phyloP scores from a whole-genome alignment of 2,888 invertebrate species.

The Amphipyra berbera region DNA sequence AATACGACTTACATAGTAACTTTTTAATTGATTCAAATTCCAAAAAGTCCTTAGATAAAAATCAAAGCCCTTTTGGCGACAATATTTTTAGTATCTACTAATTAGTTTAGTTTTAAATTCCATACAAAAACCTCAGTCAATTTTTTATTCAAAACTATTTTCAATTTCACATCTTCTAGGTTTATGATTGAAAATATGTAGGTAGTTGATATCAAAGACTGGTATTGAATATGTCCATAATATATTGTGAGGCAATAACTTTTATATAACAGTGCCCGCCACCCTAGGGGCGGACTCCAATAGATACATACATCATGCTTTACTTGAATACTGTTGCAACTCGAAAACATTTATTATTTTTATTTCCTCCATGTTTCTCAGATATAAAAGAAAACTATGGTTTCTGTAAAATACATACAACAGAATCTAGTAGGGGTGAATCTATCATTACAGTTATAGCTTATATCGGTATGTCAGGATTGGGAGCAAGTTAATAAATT shows the following conservation, averaged over 20 bases:
- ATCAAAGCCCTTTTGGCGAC: too few relatives aligned
- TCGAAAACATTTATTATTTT: slow-evolving; percentile 2
- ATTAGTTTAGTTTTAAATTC: neutral
- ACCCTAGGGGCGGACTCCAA: neutral
- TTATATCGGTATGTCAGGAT: too few relatives aligned
- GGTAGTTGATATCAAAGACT: neutral
- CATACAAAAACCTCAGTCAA: neutral
- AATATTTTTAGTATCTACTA: too few relatives aligned
- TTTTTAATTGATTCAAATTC: too few relatives aligned
- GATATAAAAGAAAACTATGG: too few relatives aligned
- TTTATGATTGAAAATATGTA: neutral
- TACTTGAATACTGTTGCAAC: slow-evolving; percentile 1
- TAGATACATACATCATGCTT: slow-evolving; percentile 1
- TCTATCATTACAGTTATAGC: too few relatives aligned
- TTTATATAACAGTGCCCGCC: neutral
- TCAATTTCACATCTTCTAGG: neutral
- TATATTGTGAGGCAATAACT: slow-evolving; percentile 4
- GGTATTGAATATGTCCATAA: neutral
- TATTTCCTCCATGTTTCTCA: neutral
- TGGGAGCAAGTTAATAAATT: too few relatives aligned
- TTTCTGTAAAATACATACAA: too few relatives aligned
- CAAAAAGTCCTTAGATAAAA: too few relatives aligned
- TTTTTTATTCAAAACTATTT: too few relatives aligned
- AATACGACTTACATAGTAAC: too few relatives aligned
- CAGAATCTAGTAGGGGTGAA: too few relatives aligned